Percentiles rank a stretch among this genome's conserved stretches.
Evolutionary conservation across 2,113 vertebrate genomes (phyloP).

Genomic region (Chunga burmeisteri): DNA sequence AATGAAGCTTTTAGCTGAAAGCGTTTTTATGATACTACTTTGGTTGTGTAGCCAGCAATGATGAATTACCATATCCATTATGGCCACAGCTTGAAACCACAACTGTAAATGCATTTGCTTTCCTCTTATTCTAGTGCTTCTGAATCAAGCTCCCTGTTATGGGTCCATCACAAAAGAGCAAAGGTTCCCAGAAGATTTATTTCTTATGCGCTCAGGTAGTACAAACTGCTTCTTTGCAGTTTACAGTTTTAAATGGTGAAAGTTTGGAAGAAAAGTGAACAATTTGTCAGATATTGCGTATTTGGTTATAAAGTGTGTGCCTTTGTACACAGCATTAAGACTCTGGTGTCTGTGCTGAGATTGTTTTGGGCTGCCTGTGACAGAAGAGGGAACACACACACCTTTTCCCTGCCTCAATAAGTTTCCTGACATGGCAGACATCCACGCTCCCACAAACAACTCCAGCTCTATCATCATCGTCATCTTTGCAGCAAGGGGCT

Average conservation of each 20-base stretch:
- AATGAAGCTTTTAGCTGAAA: constrained; percentile 50
- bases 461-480: rapidly evolving
- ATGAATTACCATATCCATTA: constrained; percentile 33
- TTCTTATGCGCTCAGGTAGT: background rate
- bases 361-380: background rate
- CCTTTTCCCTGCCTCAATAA: background rate
- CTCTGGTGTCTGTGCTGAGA: background rate
- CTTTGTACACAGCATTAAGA: background rate
- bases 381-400: background rate
- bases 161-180: background rate
- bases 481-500: background rate
- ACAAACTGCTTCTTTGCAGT: background rate
- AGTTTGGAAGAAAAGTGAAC: background rate
- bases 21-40: constrained; percentile 11
- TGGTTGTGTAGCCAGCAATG: background rate
- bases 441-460: background rate
- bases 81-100: constrained; percentile 19
- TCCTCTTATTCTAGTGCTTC: background rate
- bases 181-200: background rate
- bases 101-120: constrained; percentile 8
- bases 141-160: background rate
- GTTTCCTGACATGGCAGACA: background rate
- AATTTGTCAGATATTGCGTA: background rate
- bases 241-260: background rate
- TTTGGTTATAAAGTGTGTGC: background rate